Base-by-base conservation (phyloP, 2,888 invertebrate genomes). In the Drosophila testacea region DNA sequence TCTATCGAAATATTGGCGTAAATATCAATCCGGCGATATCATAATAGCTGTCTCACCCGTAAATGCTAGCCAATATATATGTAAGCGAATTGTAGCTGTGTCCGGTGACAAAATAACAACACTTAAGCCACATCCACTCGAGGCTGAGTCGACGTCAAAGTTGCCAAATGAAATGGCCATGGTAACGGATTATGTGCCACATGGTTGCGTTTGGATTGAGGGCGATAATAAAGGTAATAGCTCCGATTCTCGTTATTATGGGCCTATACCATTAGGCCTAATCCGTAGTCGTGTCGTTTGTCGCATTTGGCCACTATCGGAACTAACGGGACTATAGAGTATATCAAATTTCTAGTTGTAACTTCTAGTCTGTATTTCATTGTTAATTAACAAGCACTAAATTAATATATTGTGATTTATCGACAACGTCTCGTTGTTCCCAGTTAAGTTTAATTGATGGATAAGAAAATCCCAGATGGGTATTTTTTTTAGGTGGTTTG, bases 141-240 rank as follows among this genome's bases (percentile, higher is more conserved):
- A 84, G 46, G 63, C 69, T 4, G 73, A 84, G 30, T 57, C 51
- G 2, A 9, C 54, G 4, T 32, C 66, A 3, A 63, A 64, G 39
- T 48, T 57, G 6, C 22, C 42, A 28, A 36, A 10, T 13, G 44
- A 73, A 28, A 61, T 63, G 16, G 16, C 55, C 10, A 70, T 78
- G 69, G 69, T 65, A 0, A 73, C 73, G 4, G 85, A 95, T 77
- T 90, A 94, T 91, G 95, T 98, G 44, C 98, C 98, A 0, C 93
- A 94, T 80, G 98, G 98, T 2, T 96, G 97, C 92, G 96, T 98
- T 0, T 98, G 98, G 98, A 92, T 98, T 67, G 97, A 97, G 93
- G 98, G 98, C 16, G 98, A 98, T 90, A 98, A 98, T 92, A 93
- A 94, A 10, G 92, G 92, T 57, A 97, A 97, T 93, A 98, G 98